Evolutionary conservation across 2,888 invertebrate genomes (phyloP).

Genomic region (Tinea semifulvella): DNA sequence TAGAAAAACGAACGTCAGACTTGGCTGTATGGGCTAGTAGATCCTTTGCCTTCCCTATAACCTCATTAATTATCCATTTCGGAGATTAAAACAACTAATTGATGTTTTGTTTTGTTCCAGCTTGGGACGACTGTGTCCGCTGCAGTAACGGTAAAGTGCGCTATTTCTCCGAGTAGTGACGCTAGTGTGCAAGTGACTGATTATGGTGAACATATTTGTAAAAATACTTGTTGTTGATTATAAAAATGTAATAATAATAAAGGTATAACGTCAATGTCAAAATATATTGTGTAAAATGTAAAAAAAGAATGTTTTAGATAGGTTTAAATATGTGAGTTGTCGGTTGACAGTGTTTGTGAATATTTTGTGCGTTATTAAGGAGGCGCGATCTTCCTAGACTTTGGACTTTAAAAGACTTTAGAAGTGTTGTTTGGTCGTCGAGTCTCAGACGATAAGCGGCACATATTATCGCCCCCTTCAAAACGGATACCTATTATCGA

Average conservation of each 20-base stretch:
- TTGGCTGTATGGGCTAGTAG: no score
- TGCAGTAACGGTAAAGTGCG: constrained; percentile 53
- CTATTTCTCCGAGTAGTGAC: constrained; percentile 49
- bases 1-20: no score
- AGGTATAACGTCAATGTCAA: neutral
- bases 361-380: neutral
- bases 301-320: constrained; percentile 6
- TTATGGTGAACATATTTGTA: no score
- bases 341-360: neutral
- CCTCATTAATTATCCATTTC: no score
- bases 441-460: no score
- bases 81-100: no score
- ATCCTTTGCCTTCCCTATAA: no score
- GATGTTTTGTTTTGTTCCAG: constrained; percentile 67
- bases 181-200: constrained; percentile 6
- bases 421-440: no score
- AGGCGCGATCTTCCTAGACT: constrained; percentile 18
- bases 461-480: no score
- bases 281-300: constrained; percentile 4
- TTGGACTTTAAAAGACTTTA: no score
- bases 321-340: neutral
- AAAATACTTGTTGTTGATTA: neutral
- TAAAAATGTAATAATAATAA: neutral
- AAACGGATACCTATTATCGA: no score
- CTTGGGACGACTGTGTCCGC: constrained; percentile 78